Evolutionary conservation across 2,113 vertebrate species (phyloP).

Genomic region (Emberiza fucata): DNA sequence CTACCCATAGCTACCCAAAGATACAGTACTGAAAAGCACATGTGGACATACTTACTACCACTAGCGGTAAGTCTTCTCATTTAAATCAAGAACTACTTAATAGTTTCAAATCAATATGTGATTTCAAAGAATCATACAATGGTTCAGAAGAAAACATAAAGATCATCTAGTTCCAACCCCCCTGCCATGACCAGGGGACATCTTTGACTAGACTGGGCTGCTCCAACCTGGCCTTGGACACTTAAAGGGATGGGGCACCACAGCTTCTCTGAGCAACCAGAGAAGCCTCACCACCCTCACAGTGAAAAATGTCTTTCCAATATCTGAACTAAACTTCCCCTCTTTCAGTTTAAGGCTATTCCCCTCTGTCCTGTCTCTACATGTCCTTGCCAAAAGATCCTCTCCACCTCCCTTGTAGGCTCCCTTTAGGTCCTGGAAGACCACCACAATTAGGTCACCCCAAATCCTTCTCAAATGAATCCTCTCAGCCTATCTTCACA

Average conservation of each 20-base stretch:
- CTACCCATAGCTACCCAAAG: not conserved
- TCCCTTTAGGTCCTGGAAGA: not conserved
- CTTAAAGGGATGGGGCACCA: not conserved
- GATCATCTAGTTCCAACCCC: not conserved
- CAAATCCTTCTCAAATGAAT: not conserved
- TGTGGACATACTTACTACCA: fast-evolving
- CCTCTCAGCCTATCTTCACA: fast-evolving
- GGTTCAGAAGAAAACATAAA: not conserved
- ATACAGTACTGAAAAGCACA: not conserved
- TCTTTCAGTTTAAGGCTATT: not conserved
- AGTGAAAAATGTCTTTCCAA: not conserved
- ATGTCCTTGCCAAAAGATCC: not conserved
- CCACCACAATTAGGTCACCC: not conserved
- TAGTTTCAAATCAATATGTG: not conserved
- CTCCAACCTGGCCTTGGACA: too few species aligned
- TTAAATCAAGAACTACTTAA: not conserved
- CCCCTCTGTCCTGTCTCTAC: not conserved
- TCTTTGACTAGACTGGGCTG: not conserved
- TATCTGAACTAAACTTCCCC: not conserved
- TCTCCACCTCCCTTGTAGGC: not conserved
- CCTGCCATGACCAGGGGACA: not conserved
- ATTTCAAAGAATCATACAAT: not conserved
- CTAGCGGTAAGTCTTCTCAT: not conserved
- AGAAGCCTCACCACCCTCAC: not conserved
- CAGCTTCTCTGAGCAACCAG: not conserved